Evolutionary conservation across 2,888 invertebrate genomes (phyloP).

Genomic region (Sinopyrophorus schimmeli): DNA sequence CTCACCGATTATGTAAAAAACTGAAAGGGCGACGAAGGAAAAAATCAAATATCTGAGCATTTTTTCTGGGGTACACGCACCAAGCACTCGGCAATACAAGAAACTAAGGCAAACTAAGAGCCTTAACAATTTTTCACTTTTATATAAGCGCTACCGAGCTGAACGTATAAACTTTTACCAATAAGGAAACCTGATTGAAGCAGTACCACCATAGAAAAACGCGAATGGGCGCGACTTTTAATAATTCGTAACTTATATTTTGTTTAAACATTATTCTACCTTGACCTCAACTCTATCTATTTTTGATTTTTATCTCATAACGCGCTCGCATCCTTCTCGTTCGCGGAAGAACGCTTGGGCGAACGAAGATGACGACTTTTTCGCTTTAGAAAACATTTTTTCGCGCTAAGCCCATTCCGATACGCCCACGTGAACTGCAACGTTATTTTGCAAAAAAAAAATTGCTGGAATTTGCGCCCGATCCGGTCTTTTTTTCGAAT

Average conservation of each 20-base stretch:
- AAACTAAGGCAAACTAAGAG: slow-evolving; percentile 8
- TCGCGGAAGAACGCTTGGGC: too few relatives aligned
- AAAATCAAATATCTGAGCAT: slow-evolving; percentile 19
- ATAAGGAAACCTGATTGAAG: slow-evolving; percentile 9
- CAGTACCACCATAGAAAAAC: not conserved
- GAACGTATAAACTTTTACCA: slow-evolving; percentile 11
- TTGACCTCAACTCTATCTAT: slow-evolving; percentile 14
- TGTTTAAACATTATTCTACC: slow-evolving; percentile 6
- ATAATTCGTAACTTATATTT: slow-evolving; percentile 2
- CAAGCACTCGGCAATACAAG: slow-evolving; percentile 5
- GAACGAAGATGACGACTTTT: too few relatives aligned
- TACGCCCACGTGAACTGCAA: too few relatives aligned
- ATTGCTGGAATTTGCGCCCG: too few relatives aligned
- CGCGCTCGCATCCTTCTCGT: too few relatives aligned
- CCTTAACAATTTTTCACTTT: slow-evolving; percentile 10
- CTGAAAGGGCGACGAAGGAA: not conserved
- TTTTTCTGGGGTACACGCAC: slow-evolving; percentile 3
- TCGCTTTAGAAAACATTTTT: too few relatives aligned
- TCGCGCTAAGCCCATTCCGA: too few relatives aligned
- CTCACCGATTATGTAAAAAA: slow-evolving; percentile 14
- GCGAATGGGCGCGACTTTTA: slow-evolving; percentile 6
- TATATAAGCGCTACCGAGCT: slow-evolving; percentile 11
- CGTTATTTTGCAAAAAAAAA: too few relatives aligned
- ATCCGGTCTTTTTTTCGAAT: too few relatives aligned
- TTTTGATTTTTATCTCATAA: slow-evolving; percentile 17